Conservation (phyloP, 2,113 vertebrate genomes). For the Regulus satrapa region DNA sequence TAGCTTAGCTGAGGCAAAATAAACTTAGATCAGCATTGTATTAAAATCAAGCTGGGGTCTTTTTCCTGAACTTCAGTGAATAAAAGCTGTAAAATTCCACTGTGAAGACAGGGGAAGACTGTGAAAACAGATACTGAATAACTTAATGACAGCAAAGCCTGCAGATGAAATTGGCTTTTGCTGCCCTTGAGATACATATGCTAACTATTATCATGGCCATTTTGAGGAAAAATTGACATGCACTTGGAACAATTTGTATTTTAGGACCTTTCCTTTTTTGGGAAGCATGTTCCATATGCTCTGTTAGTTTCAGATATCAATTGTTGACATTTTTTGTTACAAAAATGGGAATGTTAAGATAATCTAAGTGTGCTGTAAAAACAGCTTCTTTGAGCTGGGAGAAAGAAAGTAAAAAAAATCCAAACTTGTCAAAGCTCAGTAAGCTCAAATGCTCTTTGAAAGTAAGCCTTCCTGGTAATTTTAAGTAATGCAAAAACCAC, state of each 20-base stretch:
- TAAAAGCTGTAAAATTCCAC: neutral
- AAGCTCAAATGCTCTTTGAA: neutral
- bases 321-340: neutral
- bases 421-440: neutral
- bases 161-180: neutral
- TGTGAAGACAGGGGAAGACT: neutral
- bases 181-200: neutral
- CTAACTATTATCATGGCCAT: neutral
- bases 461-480: neutral
- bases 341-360: neutral
- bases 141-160: neutral
- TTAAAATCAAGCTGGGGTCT: neutral
- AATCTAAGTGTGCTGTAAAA: neutral
- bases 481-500: neutral
- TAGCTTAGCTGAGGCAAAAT: neutral
- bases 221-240: neutral
- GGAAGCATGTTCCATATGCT: neutral
- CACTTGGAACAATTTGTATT: neutral
- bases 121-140: neutral
- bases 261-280: neutral
- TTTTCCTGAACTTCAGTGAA: neutral
- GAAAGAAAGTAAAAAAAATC: neutral
- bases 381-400: neutral
- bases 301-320: neutral
- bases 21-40: neutral